These are phyloP conservation scores for Argyrosomus regius DNA, from an alignment of 2,797 vertebrate genomes.

Conservation along the genomic window DNA sequence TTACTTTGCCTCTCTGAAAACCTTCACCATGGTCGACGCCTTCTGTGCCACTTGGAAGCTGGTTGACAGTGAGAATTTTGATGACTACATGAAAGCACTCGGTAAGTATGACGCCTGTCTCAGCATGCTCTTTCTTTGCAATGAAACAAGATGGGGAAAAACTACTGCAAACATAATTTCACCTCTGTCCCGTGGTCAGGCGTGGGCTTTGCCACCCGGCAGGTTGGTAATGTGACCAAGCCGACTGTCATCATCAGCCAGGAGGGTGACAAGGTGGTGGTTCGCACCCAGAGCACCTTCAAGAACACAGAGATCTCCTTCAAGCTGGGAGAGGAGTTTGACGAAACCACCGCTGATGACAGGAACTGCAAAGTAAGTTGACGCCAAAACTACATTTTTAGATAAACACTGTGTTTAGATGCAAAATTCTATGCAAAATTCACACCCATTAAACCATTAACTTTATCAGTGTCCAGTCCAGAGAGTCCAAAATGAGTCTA, in stretches of 20 bases:
- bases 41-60: slow-evolving; percentile 97
- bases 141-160: no score
- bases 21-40: slow-evolving; percentile 91
- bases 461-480: no score
- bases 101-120: slow-evolving; percentile 82
- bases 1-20: slow-evolving; percentile 51
- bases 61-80: slow-evolving; percentile 93
- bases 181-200: slow-evolving; percentile 75
- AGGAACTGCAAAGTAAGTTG: slow-evolving; percentile 93
- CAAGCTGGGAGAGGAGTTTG: slow-evolving; percentile 94
- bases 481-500: no score
- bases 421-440: neutral
- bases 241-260: slow-evolving; percentile 92
- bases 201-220: slow-evolving; percentile 92
- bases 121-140: no score
- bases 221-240: slow-evolving; percentile 94
- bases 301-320: slow-evolving; percentile 94
- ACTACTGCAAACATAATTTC: neutral
- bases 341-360: slow-evolving; percentile 91
- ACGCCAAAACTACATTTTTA: neutral
- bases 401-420: neutral
- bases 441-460: neutral
- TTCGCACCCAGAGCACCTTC: slow-evolving; percentile 92
- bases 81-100: slow-evolving; percentile 94
- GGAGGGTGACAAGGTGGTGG: slow-evolving; percentile 90